Base-by-base conservation (phyloP, 2,797 vertebrate genomes). In the Cynopterus sphinx region DNA sequence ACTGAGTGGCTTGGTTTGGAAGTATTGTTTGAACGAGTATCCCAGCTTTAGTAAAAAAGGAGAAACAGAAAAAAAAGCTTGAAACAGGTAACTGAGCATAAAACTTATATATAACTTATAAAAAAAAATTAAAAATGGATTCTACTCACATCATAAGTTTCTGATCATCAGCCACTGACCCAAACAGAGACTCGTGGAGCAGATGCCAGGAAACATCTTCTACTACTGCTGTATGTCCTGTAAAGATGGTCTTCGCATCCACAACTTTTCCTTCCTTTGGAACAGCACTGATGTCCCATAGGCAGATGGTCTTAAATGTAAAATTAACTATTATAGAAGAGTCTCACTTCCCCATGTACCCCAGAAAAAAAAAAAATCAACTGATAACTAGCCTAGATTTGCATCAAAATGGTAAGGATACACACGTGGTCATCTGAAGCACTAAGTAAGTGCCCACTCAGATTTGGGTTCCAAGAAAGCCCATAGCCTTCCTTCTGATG, bases 401-500 rank as follows among this genome's bases (percentile, higher is more conserved):
- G 57, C 33, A 85, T 96, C 81, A 90, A 85, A 92, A 94, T 24
- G 31, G 13, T 1, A 13, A 11, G 11, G 36, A 81, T 21, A 98
- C 99, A 98, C 97, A 99, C 99, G 13, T 99, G 99, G 95, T 99
- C 99, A 98, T 99, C 99, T 97, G 99, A 99, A 73, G 99, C 99
- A 97, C 99, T 99, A 53, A 99, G 99, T 93, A 99, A 98, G 91
- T 99, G 99, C 90, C 99, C 99, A 2, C 99, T 99, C 93, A 99
- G 98, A 98, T 99, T 99, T 33, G 99, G 99, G 98, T 99, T 99
- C 99, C 99, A 99, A 19, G 99, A 99, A 53, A 99, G 98, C 28
- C 99, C 99, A 2, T 99, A 99, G 1, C 99, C 99, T 98, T 99
- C 99, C 96, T 99, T 99, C 98, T 99, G 99, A 98, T 99, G 99